Conservation (phyloP, 2,113 vertebrate species). For the Sclerurus mexicanus region DNA sequence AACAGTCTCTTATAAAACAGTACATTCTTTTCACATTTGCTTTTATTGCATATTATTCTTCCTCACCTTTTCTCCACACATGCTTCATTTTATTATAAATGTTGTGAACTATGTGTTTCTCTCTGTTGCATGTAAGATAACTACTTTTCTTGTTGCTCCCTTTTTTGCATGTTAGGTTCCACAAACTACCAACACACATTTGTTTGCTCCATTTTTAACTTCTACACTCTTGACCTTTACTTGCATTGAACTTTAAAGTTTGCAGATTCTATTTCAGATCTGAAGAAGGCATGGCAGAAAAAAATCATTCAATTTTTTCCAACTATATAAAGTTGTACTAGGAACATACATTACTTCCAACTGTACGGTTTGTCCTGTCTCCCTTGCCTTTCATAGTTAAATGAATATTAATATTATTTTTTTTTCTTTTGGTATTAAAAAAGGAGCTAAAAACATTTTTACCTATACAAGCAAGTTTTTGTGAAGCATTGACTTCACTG, state of each 20-base stretch:
- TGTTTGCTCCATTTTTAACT: not conserved
- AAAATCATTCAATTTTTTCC: not conserved
- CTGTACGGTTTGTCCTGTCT: not conserved
- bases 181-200: not conserved
- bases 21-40: not conserved
- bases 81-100: not conserved
- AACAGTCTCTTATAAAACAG: not conserved
- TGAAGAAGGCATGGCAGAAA: not conserved
- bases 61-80: not conserved
- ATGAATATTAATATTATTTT: not conserved
- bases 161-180: not conserved
- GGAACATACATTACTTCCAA: not conserved
- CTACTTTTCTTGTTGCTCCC: fast-evolving
- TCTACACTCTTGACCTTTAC: not conserved
- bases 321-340: not conserved
- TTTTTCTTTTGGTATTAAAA: not conserved
- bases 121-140: not conserved
- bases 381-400: not conserved
- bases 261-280: not conserved
- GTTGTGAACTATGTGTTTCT: not conserved
- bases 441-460: not conserved
- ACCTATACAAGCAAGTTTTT: not conserved
- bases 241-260: not conserved
- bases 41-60: not conserved
- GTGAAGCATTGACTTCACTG: not conserved